phyloP scores from a whole-genome alignment of 2,888 invertebrate species.

The Drosophila acutilabella region DNA sequence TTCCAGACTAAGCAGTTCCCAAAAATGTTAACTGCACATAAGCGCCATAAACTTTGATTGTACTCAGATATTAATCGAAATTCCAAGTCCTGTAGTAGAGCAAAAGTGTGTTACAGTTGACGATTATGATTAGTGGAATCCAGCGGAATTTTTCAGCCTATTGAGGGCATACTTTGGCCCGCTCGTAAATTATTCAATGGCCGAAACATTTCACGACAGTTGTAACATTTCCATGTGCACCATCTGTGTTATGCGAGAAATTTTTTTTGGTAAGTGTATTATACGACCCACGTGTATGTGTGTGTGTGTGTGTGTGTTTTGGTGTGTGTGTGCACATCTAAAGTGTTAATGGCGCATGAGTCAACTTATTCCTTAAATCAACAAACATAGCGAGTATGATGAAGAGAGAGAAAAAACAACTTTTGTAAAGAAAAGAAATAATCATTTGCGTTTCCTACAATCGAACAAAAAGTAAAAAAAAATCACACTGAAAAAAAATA shows the following conservation, averaged over 20 bases:
- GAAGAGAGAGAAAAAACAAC: slow-evolving; percentile 31
- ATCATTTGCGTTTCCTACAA: slow-evolving; percentile 66
- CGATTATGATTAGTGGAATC: slow-evolving; percentile 2
- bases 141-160: background rate
- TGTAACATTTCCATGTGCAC: slow-evolving; percentile 55
- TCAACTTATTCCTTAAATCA: slow-evolving; percentile 75
- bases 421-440: slow-evolving; percentile 41
- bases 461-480: slow-evolving; percentile 49
- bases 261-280: slow-evolving; percentile 28
- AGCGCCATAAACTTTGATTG: no score
- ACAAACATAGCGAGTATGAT: slow-evolving; percentile 56
- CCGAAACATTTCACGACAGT: slow-evolving; percentile 46
- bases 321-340: slow-evolving; percentile 57
- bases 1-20: no score
- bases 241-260: slow-evolving; percentile 42
- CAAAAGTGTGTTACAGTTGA: background rate
- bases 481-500: slow-evolving; percentile 40
- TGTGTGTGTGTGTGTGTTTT: slow-evolving; percentile 31
- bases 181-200: slow-evolving; percentile 27
- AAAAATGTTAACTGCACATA: no score
- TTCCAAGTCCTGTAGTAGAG: background rate
- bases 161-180: slow-evolving; percentile 17
- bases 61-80: no score
- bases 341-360: slow-evolving; percentile 74
- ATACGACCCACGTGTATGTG: slow-evolving; percentile 41